Evolutionary conservation across 2,797 vertebrate species (phyloP).

Genomic region (Malacoraja senta): DNA sequence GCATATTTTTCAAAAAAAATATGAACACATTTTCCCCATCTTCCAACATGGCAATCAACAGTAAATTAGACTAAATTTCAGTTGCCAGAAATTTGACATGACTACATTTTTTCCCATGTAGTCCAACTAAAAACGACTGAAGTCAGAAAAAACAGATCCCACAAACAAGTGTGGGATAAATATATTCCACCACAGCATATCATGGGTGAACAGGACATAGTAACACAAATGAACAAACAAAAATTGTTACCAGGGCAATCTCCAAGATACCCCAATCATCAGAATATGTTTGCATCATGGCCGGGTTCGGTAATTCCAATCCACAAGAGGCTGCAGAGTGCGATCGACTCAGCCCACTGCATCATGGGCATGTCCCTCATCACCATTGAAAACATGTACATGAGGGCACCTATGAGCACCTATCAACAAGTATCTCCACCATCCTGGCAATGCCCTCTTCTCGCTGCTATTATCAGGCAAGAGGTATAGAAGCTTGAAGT

Average conservation of each 20-base stretch:
- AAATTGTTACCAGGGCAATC: background rate
- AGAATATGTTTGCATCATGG: background rate
- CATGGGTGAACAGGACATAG: background rate
- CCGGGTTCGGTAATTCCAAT: no score
- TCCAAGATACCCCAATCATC: background rate
- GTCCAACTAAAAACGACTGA: background rate
- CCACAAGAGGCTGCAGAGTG: no score
- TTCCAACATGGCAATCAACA: background rate
- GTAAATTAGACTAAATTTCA: background rate
- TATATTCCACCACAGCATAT: background rate
- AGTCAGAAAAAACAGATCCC: background rate
- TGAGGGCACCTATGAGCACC: no score
- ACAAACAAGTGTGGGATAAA: background rate
- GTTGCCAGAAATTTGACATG: background rate
- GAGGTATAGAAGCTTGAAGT: no score
- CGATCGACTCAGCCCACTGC: no score
- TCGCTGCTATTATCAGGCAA: no score
- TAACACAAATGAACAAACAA: background rate
- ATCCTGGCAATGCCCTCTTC: no score
- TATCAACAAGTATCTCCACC: no score
- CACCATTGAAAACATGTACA: no score
- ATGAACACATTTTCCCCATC: background rate
- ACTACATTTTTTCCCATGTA: background rate
- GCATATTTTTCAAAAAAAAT: conserved; percentile 42
- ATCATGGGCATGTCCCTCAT: no score